phyloP scores from a whole-genome alignment of 2,888 invertebrate genomes.

The Synergus umbraculus region DNA sequence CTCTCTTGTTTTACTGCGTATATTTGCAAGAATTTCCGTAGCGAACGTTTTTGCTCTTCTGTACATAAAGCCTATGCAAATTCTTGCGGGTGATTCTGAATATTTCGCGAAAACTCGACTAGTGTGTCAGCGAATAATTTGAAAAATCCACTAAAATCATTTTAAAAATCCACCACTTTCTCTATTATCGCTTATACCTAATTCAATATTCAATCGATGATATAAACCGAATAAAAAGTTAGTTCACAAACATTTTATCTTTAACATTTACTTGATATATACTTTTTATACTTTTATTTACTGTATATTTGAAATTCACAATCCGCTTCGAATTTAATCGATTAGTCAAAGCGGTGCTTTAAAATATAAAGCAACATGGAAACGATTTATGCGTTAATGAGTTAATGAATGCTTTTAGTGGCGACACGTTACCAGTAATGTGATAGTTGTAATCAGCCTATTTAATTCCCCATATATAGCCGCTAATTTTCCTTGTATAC shows the following conservation, averaged over 20 bases:
- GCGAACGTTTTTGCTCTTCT: constrained; percentile 23
- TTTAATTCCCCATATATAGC: background rate
- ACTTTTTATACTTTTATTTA: background rate
- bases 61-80: constrained; percentile 31
- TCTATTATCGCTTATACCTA: background rate
- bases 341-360: background rate
- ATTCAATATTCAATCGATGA: background rate
- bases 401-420: constrained; percentile 28
- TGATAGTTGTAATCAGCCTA: background rate
- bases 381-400: constrained; percentile 33
- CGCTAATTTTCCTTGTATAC: background rate
- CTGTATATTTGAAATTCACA: background rate
- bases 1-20: constrained; percentile 22
- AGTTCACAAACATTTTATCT: background rate
- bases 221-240: background rate
- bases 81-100: background rate
- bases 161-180: constrained; percentile 23
- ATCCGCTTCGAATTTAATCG: background rate
- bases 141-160: constrained; percentile 30
- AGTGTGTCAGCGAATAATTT: constrained; percentile 19
- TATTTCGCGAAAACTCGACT: constrained; percentile 13
- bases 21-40: constrained; percentile 29
- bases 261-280: background rate
- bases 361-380: constrained; percentile 15
- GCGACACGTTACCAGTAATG: constrained; percentile 2